phyloP scores from a whole-genome alignment of 2,888 invertebrate species.

The Drosophila kuntzei region DNA sequence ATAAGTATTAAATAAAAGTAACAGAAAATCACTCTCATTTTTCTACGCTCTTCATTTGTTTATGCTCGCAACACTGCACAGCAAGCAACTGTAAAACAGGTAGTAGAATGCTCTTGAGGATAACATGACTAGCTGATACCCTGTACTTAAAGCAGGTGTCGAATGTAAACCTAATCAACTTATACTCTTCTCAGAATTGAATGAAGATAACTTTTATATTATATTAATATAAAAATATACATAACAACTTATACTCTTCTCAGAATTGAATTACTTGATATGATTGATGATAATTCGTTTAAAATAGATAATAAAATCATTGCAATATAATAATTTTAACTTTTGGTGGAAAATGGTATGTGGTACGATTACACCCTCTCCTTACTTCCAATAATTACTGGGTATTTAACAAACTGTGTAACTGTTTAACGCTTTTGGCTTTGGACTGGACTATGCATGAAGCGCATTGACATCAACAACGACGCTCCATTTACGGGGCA shows the following conservation, averaged over 20 bases:
- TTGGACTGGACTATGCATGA: constrained; percentile 32
- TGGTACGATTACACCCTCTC: neutral
- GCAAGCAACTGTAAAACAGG: constrained; percentile 46
- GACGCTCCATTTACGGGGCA: constrained; percentile 72
- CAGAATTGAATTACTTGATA: too few species aligned
- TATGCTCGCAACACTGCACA: constrained; percentile 52
- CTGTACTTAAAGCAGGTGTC: neutral
- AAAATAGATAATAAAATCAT: too few species aligned
- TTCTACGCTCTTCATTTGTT: constrained; percentile 65
- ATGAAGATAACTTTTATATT: too few species aligned
- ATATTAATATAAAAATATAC: too few species aligned
- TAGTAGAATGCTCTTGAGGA: neutral
- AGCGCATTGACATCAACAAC: constrained; percentile 73
- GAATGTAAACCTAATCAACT: too few species aligned
- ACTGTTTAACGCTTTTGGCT: constrained; percentile 48
- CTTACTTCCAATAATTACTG: neutral
- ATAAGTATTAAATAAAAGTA: constrained; percentile 19
- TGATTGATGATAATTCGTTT: too few species aligned
- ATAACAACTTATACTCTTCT: too few species aligned
- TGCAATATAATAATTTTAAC: neutral
- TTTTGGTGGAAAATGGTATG: neutral
- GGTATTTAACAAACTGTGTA: constrained; percentile 11
- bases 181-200: too few species aligned
- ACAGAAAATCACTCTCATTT: constrained; percentile 70
- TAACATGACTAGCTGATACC: constrained; percentile 4